Percentiles rank a stretch among this genome's conserved stretches.
These are phyloP conservation scores for Myopa tessellatipennis DNA, from an alignment of 2,888 invertebrate species.

Conservation along the genomic window DNA sequence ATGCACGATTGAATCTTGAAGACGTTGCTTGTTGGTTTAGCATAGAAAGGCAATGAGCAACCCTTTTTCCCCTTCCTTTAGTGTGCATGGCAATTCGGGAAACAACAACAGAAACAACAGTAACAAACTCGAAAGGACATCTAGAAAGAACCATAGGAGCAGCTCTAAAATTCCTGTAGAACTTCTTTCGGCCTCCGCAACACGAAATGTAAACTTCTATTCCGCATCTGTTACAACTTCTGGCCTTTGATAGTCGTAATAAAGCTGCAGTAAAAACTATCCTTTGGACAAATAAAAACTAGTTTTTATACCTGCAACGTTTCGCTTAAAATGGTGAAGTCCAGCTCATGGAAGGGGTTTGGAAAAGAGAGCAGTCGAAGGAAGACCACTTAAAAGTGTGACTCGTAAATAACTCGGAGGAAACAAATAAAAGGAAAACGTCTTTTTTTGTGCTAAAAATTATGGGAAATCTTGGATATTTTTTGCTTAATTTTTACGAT, in stretches of 20 bases:
- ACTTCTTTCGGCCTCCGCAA: too few species aligned
- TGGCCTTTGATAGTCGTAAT: conserved; percentile 23
- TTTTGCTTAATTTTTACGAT: not conserved
- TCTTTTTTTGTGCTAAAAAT: conserved; percentile 19
- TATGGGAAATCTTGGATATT: not conserved
- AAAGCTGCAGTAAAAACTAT: conserved; percentile 27
- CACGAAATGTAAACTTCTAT: not conserved
- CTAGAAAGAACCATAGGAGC: too few species aligned
- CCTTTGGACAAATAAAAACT: conserved; percentile 30
- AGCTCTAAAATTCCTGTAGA: too few species aligned
- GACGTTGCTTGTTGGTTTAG: not conserved
- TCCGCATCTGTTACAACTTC: not conserved
- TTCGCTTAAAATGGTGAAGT: not conserved
- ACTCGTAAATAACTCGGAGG: too few species aligned
- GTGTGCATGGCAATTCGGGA: not conserved
- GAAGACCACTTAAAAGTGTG: not conserved
- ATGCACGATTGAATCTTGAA: conserved; percentile 45
- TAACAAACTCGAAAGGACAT: conserved; percentile 10
- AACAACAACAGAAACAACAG: not conserved
- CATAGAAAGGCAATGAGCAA: not conserved
- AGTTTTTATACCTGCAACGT: not conserved
- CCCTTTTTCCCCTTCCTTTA: conserved; percentile 5
- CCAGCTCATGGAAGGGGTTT: not conserved
- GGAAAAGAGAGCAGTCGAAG: not conserved
- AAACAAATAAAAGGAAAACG: not conserved